A percentile compares a stretch with the other conserved stretches of the same genome.
phyloP scores from a whole-genome alignment of 2,797 vertebrate species.

The Bufotes viridis region DNA sequence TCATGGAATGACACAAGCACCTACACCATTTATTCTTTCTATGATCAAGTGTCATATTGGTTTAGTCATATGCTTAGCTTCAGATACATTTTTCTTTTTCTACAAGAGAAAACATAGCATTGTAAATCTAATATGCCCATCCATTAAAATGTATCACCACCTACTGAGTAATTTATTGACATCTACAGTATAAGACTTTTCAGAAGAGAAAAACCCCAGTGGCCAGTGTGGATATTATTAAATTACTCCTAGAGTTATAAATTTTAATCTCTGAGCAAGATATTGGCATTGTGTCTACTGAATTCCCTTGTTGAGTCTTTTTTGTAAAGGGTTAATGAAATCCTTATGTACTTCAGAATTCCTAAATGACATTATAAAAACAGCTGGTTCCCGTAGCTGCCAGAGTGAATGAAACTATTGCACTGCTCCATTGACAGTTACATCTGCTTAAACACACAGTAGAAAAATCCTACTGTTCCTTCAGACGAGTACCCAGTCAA shows the following conservation, averaged over 20 bases:
- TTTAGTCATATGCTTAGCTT: neutral
- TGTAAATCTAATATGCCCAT: constrained; percentile 15
- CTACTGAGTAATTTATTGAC: constrained; percentile 43
- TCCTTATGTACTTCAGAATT: constrained; percentile 26
- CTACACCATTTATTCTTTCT: neutral
- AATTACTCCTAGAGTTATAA: constrained; percentile 21
- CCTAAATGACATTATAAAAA: constrained; percentile 49
- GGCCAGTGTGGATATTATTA: constrained; percentile 29
- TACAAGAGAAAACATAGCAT: neutral
- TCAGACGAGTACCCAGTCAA: constrained; percentile 25
- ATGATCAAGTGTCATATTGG: neutral
- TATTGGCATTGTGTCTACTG: constrained; percentile 1
- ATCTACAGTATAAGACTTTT: constrained; percentile 8
- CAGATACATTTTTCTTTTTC: neutral
- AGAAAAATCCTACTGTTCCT: constrained; percentile 21
- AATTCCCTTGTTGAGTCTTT: neutral
- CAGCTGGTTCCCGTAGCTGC: constrained; percentile 49
- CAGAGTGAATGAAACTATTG: constrained; percentile 47
- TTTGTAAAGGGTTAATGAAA: constrained; percentile 29
- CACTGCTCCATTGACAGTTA: constrained; percentile 36
- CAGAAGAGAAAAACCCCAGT: constrained; percentile 7
- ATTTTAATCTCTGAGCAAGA: constrained; percentile 13
- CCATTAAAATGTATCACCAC: constrained; percentile 28
- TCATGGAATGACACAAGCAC: constrained; percentile 2
- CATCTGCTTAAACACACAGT: constrained; percentile 45